Conservation (phyloP, 2,113 vertebrate genomes). For the Otocyon megalotis region DNA sequence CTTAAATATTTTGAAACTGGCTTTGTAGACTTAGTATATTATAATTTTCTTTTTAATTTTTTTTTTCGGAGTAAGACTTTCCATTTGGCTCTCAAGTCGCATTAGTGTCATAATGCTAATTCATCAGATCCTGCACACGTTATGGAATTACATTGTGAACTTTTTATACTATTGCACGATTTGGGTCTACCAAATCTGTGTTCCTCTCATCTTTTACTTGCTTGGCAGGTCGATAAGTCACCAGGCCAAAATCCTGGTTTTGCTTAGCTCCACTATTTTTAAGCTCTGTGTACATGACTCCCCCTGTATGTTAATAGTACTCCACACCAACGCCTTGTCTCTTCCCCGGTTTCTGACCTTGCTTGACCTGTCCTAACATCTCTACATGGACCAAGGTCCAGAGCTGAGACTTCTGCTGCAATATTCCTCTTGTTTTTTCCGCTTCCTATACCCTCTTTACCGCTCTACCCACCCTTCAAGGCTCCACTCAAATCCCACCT, state of each 20-base stretch:
- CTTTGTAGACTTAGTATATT: neutral
- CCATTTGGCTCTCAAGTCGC: neutral
- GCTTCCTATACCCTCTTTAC: neutral
- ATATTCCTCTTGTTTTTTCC: neutral
- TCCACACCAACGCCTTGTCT: neutral
- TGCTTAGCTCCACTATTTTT: neutral
- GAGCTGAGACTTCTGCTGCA: neutral
- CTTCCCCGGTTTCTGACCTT: neutral
- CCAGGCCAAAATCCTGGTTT: neutral
- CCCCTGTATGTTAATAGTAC: neutral
- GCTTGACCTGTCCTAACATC: neutral
- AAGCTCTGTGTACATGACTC: neutral
- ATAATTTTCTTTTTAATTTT: neutral
- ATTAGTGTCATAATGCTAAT: neutral
- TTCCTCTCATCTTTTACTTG: neutral
- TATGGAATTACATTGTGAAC: neutral
- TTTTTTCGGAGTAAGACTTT: neutral
- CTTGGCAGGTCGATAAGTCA: neutral
- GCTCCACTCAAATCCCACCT: neutral
- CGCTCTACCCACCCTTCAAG: neutral
- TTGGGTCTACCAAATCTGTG: neutral
- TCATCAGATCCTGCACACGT: neutral
- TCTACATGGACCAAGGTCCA: neutral
- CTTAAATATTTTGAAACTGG: neutral
- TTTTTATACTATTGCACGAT: neutral